Conservation (phyloP, 1,140 invertebrate genomes). For the Aphis gossypii region DNA sequence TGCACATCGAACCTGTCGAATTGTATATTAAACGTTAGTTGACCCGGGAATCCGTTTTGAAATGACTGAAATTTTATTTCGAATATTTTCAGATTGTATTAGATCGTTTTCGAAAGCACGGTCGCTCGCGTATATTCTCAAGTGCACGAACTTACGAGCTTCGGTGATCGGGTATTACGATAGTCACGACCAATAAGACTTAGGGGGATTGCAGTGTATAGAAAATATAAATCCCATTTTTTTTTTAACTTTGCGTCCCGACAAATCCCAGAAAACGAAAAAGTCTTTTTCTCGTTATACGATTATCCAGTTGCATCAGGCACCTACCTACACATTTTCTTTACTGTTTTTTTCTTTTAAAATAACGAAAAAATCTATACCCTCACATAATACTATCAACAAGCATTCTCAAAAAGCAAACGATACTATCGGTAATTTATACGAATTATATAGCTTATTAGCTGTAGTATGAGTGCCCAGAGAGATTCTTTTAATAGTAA, state of each 20-base stretch:
- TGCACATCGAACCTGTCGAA: too few species aligned
- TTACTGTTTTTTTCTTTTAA: too few species aligned
- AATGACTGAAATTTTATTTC: not conserved
- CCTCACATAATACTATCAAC: too few species aligned
- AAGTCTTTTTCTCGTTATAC: too few species aligned
- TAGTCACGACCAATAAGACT: not conserved
- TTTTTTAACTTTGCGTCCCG: not conserved
- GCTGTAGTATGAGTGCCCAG: too few species aligned
- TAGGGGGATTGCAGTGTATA: not conserved
- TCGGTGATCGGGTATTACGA: not conserved
- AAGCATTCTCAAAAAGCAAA: not conserved
- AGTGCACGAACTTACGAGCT: not conserved
- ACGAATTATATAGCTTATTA: too few species aligned
- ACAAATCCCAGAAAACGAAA: too few species aligned
- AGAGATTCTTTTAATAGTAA: too few species aligned
- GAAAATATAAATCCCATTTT: not conserved
- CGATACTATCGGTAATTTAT: too few species aligned
- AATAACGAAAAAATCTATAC: too few species aligned
- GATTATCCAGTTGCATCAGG: too few species aligned
- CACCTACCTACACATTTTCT: too few species aligned
- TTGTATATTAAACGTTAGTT: not conserved
- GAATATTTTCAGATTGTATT: not conserved
- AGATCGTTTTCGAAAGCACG: not conserved
- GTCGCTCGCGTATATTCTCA: not conserved
- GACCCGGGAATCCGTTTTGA: not conserved